Evolutionary conservation across 2,113 vertebrate species (phyloP).

Genomic region (Alethe castanea): DNA sequence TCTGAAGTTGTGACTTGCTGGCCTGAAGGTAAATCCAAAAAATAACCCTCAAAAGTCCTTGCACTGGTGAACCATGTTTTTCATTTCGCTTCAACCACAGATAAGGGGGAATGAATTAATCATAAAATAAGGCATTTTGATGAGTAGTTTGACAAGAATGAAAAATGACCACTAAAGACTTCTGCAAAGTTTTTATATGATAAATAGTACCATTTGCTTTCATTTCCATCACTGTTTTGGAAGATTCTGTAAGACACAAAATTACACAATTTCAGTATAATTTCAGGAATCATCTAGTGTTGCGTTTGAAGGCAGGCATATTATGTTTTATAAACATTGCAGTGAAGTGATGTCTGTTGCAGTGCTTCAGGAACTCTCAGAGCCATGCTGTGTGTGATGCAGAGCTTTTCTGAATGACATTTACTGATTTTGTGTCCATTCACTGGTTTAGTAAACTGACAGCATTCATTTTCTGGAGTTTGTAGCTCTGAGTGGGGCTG

Average conservation of each 20-base stretch:
- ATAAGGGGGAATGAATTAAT: not conserved
- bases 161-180: not conserved
- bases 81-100: not conserved
- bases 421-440: not conserved
- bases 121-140: constrained; percentile 11
- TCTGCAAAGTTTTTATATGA: not conserved
- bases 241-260: not conserved
- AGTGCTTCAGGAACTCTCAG: not conserved
- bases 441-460: not conserved
- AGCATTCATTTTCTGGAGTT: not conserved
- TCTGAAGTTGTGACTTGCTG: not conserved
- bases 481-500: not conserved
- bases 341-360: not conserved
- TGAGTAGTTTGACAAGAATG: not conserved
- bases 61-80: not conserved
- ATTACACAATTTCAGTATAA: not conserved
- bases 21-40: not conserved
- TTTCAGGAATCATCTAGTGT: not conserved
- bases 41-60: not conserved
- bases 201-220: not conserved
- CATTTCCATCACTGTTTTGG: not conserved
- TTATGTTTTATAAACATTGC: not conserved
- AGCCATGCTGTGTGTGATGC: not conserved
- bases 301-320: not conserved
- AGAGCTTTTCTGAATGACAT: not conserved